phyloP scores from a whole-genome alignment of 2,888 invertebrate species.

The Cylindroiulus punctatus region DNA sequence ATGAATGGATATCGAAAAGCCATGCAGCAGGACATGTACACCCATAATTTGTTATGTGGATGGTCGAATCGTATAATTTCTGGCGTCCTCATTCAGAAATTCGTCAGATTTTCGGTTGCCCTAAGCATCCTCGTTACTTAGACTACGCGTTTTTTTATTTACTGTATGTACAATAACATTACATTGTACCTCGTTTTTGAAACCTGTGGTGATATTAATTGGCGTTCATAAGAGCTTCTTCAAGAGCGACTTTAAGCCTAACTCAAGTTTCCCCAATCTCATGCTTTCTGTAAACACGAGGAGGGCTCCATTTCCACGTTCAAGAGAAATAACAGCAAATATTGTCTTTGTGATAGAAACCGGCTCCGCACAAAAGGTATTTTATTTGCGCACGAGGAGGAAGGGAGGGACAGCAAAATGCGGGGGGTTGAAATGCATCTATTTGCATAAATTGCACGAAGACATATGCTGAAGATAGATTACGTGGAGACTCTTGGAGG shows the following conservation, averaged over 20 bases:
- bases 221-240: not conserved
- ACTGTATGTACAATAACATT: not conserved
- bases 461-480: not conserved
- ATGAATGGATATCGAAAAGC: too few species aligned
- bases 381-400: not conserved
- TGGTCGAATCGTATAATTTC: too few species aligned
- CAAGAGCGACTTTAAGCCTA: not conserved
- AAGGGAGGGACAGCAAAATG: not conserved
- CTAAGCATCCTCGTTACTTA: not conserved
- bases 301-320: not conserved
- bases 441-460: not conserved
- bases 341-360: constrained; percentile 14
- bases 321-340: not conserved
- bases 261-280: not conserved
- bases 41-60: too few species aligned
- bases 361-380: not conserved
- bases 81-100: too few species aligned
- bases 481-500: not conserved
- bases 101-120: too few species aligned
- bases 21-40: too few species aligned
- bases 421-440: not conserved
- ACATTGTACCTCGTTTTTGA: not conserved
- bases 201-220: not conserved
- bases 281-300: not conserved
- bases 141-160: too few species aligned